Evolutionary conservation across 2,888 invertebrate genomes (phyloP), one percentile per base, ranked within the genome.

Genomic region (Trissolcus japonicus): DNA sequence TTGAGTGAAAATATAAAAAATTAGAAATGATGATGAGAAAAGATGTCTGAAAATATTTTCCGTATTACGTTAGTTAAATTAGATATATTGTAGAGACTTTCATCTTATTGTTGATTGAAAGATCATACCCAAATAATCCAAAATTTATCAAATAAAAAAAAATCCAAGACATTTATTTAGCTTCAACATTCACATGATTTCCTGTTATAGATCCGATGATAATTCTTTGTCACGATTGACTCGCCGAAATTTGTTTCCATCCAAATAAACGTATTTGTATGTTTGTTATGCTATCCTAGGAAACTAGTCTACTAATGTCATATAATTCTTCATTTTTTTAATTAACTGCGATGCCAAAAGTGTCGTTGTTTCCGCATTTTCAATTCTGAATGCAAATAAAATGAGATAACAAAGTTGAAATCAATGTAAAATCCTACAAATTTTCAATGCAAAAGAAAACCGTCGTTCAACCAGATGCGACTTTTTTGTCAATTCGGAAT

Each of bases 251-350:
- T 51, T 51, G 50, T 21, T 57, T 51, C n/a, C 51, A 4, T 11
- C 13, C 13, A 25, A 51, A 25, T 51, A n/a, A 35, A 40, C 11
- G 16, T 21, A 57, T 66, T 66, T 57, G 51, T 57, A 17, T 14
- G 21, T 14, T 21, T 6, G 51, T 68, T 68, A 68, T 68, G 46
- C 41, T 68, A 29, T 55, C 68, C 68, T 68, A 68, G 19, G 68
- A 68, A 68, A 48, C 55, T 61, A 68, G 68, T 68, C 55, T 68
- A 68, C 68, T 40, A 61, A 61, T 68, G 68, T 68, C 68, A 68
- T 68, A 68, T 55, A 68, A 68, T 68, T 68, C 61, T 55, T 68
- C 48, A 48, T n/a, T 48, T 43, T 54, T 41, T 53, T 46, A 61
- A 55, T 68, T 11, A 40, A 29, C 6, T 16, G 41, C 29, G 9